phyloP scores from a whole-genome alignment of 1,140 invertebrate genomes.

The Bombus pascuorum region DNA sequence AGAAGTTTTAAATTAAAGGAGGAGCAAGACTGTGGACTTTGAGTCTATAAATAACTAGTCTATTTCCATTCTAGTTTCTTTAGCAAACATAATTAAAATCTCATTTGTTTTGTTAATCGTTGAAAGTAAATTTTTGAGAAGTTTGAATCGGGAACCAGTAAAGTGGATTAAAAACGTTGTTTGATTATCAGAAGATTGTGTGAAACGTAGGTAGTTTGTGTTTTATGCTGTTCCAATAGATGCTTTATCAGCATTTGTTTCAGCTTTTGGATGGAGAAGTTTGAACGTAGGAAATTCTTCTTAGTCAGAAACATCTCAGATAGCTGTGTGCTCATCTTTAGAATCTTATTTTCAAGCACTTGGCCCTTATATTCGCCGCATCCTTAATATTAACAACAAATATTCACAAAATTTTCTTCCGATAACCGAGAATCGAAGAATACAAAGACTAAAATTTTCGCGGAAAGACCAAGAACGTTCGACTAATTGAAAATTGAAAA shows the following conservation, averaged over 20 bases:
- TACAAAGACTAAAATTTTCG: no score
- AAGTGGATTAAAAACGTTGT: neutral
- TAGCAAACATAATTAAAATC: neutral
- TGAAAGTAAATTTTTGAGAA: neutral
- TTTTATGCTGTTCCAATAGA: neutral
- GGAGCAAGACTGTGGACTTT: neutral
- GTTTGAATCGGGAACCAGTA: no score
- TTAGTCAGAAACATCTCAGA: no score
- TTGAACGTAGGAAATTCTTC: no score
- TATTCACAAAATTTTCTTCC: no score
- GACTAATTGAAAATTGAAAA: no score
- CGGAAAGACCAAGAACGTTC: no score
- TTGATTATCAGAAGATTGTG: neutral
- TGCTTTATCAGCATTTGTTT: neutral
- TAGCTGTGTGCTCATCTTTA: no score
- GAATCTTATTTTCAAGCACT: no score
- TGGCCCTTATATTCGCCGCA: no score
- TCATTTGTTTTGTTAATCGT: neutral
- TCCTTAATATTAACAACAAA: no score
- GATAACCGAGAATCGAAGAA: no score
- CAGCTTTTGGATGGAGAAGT: neutral
- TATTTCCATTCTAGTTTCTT: neutral
- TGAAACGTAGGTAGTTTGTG: neutral
- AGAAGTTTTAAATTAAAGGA: constrained; percentile 13
- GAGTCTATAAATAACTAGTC: neutral